phyloP scores from a whole-genome alignment of 2,797 vertebrate species.

The Brachyrhaphis roseni region DNA sequence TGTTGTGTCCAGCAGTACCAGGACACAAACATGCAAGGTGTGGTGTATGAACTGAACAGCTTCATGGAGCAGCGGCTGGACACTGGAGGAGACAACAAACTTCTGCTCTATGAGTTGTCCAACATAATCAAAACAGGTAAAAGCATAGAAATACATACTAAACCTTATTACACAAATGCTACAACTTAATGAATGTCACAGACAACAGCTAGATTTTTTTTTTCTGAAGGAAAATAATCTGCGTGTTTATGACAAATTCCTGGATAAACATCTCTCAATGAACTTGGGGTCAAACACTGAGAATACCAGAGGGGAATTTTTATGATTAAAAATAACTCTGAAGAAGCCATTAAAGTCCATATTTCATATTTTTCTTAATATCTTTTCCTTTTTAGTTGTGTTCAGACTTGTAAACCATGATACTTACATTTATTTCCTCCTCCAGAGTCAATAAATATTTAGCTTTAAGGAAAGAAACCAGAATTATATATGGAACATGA shows the following conservation, averaged over 20 bases:
- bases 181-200: neutral
- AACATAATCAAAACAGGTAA: conserved; percentile 96
- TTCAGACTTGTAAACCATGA: neutral
- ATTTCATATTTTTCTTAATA: neutral
- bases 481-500: neutral
- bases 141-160: neutral
- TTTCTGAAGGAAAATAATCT: neutral
- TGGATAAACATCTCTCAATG: conserved; percentile 4
- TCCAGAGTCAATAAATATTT: neutral
- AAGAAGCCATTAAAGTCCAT: neutral
- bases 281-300: conserved; percentile 13
- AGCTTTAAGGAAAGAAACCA: neutral
- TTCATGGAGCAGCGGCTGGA: conserved; percentile 96
- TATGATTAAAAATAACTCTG: conserved; percentile 14
- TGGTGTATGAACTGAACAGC: conserved; percentile 96
- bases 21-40: conserved; percentile 96
- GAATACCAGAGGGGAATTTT: conserved; percentile 4
- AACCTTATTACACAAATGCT: neutral
- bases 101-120: conserved; percentile 95
- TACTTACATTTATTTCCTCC: neutral
- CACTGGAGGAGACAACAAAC: conserved; percentile 93
- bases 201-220: neutral
- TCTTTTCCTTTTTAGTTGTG: neutral
- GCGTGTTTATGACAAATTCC: conserved; percentile 9
- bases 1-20: conserved; percentile 90